A percentile compares a stretch with the other conserved stretches of the same genome.
Conservation (phyloP, 2,888 invertebrate species). For the Eucera pruinosa region DNA sequence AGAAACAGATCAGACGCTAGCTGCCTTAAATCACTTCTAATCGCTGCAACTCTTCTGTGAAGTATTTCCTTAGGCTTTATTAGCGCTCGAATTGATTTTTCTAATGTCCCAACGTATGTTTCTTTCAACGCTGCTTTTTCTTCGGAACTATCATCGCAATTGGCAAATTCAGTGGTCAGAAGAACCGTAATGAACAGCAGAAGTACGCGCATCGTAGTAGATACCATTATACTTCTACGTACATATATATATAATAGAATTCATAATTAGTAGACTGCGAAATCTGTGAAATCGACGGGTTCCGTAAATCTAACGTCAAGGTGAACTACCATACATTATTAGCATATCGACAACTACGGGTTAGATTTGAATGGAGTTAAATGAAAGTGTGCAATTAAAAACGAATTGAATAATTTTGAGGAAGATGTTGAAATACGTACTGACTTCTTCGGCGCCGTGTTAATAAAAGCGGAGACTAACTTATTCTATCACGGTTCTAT, state of each 20-base stretch:
- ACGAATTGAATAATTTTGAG: not conserved
- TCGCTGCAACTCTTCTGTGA: not conserved
- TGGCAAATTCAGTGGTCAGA: not conserved
- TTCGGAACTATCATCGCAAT: not conserved
- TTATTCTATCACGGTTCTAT: not conserved
- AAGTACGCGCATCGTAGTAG: not conserved
- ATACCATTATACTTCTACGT: not conserved
- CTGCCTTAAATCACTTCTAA: slow-evolving; percentile 4
- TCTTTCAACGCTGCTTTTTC: not conserved
- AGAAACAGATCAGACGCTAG: not conserved
- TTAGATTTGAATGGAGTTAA: not conserved
- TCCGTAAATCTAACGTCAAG: no score
- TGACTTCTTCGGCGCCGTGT: not conserved
- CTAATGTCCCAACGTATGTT: slow-evolving; percentile 50
- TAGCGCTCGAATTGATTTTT: slow-evolving; percentile 52
- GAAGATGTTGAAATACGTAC: not conserved
- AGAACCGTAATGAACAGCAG: not conserved
- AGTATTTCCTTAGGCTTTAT: slow-evolving; percentile 14
- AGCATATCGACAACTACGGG: no score
- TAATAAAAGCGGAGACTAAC: not conserved
- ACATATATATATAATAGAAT: no score
- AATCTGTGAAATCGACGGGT: no score
- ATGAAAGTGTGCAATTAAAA: not conserved
- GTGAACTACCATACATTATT: no score
- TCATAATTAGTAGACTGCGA: no score